phyloP scores from a whole-genome alignment of 2,888 invertebrate genomes.

The Amitus sp. region DNA sequence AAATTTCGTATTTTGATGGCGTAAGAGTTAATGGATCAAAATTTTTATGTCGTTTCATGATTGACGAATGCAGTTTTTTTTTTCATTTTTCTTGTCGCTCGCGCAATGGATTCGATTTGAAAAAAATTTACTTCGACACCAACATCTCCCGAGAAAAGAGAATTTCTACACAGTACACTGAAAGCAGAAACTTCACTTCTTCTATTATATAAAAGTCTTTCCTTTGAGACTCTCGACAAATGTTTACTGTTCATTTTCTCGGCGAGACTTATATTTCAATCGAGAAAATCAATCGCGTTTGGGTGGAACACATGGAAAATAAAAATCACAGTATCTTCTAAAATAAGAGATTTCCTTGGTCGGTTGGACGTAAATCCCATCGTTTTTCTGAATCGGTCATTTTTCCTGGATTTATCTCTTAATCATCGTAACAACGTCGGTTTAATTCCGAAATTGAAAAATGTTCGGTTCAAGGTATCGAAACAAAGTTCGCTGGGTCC shows the following conservation, averaged over 20 bases:
- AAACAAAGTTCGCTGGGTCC: conserved; percentile 95
- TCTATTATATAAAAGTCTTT: neutral
- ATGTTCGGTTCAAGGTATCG: conserved; percentile 75
- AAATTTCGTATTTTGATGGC: too few species aligned
- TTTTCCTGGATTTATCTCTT: too few species aligned
- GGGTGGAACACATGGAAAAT: conserved; percentile 1
- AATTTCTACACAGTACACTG: neutral
- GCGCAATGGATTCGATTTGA: too few species aligned
- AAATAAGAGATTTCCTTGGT: conserved; percentile 1
- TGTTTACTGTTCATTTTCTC: conserved; percentile 8
- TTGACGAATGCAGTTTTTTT: too few species aligned
- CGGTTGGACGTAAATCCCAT: too few species aligned
- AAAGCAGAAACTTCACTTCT: neutral
- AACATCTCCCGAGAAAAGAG: neutral
- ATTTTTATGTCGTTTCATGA: too few species aligned
- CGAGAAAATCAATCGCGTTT: conserved; percentile 4
- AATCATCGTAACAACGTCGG: neutral
- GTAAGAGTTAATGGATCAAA: too few species aligned
- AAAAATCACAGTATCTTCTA: neutral
- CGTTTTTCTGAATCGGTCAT: too few species aligned
- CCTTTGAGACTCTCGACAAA: neutral
- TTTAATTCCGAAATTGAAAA: neutral
- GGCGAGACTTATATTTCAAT: conserved; percentile 3
- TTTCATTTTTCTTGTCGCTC: too few species aligned
- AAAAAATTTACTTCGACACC: too few species aligned